These are phyloP conservation scores for Sebastes wilsoni DNA, from an alignment of 2,797 vertebrate genomes.

Conservation along the genomic window DNA sequence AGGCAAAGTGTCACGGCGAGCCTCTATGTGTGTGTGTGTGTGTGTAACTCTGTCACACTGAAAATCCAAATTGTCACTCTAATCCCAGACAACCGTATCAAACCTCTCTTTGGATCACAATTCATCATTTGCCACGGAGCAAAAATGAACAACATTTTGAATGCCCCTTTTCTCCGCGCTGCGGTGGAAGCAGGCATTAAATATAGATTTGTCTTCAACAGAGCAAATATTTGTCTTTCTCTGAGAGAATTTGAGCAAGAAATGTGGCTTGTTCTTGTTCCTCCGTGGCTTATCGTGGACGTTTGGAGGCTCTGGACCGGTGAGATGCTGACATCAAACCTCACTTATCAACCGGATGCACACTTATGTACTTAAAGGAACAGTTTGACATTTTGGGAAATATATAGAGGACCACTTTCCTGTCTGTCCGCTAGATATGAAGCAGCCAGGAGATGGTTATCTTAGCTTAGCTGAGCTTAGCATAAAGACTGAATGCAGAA, in stretches of 20 bases:
- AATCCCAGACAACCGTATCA: constrained; percentile 44
- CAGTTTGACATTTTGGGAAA: neutral
- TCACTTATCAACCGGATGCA: neutral
- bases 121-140: constrained; percentile 20
- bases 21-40: neutral
- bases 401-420: too few species aligned
- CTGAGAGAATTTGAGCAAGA: neutral
- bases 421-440: neutral
- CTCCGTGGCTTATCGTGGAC: neutral
- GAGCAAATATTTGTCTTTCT: neutral
- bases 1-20: constrained; percentile 23
- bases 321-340: neutral
- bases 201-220: neutral
- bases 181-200: neutral
- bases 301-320: neutral
- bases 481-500: neutral
- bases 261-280: neutral
- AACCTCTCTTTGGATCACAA: constrained; percentile 44
- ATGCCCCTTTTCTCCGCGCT: neutral
- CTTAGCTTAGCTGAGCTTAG: neutral
- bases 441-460: neutral
- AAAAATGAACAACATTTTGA: constrained; percentile 2
- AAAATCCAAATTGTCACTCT: constrained; percentile 54
- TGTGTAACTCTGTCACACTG: constrained; percentile 12
- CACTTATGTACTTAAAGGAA: neutral